These are phyloP conservation scores for Yponomeuta malinellus DNA, from an alignment of 2,888 invertebrate species.

Conservation along the genomic window DNA sequence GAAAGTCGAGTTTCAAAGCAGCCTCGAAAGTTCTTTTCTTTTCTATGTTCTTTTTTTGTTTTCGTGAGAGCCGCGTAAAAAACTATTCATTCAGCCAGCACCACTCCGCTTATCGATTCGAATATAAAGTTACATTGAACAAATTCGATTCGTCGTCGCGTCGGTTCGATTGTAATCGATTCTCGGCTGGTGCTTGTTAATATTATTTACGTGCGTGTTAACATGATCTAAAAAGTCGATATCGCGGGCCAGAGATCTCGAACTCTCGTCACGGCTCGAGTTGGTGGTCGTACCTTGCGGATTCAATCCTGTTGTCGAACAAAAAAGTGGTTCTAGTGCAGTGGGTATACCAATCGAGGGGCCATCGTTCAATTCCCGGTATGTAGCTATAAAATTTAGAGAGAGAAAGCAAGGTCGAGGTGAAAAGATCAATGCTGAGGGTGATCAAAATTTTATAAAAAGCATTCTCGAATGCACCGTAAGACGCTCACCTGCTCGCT, in stretches of 20 bases:
- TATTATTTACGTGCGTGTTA: constrained; percentile 25
- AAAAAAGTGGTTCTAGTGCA: not conserved
- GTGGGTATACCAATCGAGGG: not conserved
- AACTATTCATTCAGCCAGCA: not conserved
- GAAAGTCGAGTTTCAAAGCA: too few species aligned
- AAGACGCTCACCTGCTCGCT: too few species aligned
- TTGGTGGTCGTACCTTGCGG: not conserved
- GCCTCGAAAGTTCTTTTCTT: too few species aligned
- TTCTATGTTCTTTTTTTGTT: too few species aligned
- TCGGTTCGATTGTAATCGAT: constrained; percentile 38
- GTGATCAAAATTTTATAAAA: too few species aligned
- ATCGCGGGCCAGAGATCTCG: constrained; percentile 18
- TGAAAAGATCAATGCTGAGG: not conserved
- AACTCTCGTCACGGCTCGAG: constrained; percentile 17
- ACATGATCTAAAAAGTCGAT: constrained; percentile 26
- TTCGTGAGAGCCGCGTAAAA: too few species aligned
- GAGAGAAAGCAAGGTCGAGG: not conserved
- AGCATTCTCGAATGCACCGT: too few species aligned
- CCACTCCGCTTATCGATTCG: constrained; percentile 14
- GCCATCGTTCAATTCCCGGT: not conserved
- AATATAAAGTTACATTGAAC: constrained; percentile 21
- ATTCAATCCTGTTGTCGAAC: not conserved
- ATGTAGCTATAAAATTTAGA: not conserved
- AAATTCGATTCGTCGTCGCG: constrained; percentile 20
- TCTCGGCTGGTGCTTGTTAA: constrained; percentile 34